Base-by-base conservation (phyloP, 2,888 invertebrate species). In the Cotesia congregata region DNA sequence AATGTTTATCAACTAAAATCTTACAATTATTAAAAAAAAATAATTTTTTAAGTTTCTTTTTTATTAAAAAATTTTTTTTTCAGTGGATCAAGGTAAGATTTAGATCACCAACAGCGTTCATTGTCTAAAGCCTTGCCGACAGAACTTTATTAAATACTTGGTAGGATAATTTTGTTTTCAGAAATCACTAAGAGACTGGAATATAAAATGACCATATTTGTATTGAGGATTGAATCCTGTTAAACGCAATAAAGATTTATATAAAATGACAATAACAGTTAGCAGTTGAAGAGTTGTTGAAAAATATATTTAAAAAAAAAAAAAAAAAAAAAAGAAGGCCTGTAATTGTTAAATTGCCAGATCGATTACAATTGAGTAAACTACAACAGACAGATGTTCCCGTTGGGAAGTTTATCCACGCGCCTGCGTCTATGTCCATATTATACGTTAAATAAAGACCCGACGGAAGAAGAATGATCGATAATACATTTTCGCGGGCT, bases 321-420 rank as follows among this genome's bases (percentile, higher is more conserved):
- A 77, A 59, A 59, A 12, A 50, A 50, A 41, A 41, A 70, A 20
- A 67, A 61, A 61, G 70, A 70, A 61, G 41, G 61, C 70, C 41
- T 77, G 73, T 74, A 74, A 77, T 77, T 77, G 65, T 70, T 67
- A 67, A 70, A 77, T 77, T 74, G 60, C 70, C 73, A 38, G 70
- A 71, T 77, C 77, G 77, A 77, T 77, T 61, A 77, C 71, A 74
- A 77, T 77, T 77, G 67, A 50, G 50, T 50, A 50, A 50, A 50
- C 50, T 50, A 71, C 71, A 70, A 77, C 67, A 64, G 67, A 67
- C 77, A 77, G 77, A 77, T 77, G 77, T 74, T 77, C 67, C 67
- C 39, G 71, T 77, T 77, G 71, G 69, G 70, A 59, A 20, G 65
- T 68, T 30, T 69, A 67, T 73, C 60, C 59, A 40, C 59, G 77